phyloP scores from a whole-genome alignment of 2,888 invertebrate species.

The Onchidella celtica region DNA sequence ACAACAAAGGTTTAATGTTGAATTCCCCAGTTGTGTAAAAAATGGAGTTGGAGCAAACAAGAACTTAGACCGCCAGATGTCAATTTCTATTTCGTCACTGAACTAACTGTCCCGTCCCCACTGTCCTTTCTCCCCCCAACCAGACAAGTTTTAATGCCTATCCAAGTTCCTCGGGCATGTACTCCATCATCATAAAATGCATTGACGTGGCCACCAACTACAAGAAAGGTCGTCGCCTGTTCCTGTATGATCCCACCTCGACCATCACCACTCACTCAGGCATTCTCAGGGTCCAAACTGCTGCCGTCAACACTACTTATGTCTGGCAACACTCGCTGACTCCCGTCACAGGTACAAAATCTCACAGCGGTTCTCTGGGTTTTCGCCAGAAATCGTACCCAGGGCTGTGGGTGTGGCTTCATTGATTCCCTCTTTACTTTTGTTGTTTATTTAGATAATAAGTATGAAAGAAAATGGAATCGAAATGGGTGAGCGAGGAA shows the following conservation, averaged over 20 bases:
- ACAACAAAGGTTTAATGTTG: too few relatives aligned
- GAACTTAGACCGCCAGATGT: too few relatives aligned
- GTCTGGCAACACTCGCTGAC: slow-evolving; percentile 46
- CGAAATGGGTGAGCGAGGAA: too few relatives aligned
- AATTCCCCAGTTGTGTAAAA: too few relatives aligned
- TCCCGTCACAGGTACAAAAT: slow-evolving; percentile 20
- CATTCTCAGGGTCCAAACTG: slow-evolving; percentile 40
- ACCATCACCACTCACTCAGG: slow-evolving; percentile 22
- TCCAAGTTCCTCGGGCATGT: slow-evolving; percentile 33
- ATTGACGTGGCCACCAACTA: slow-evolving; percentile 46
- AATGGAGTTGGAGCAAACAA: too few relatives aligned
- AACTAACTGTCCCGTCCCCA: too few relatives aligned
- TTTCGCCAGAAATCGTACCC: neutral
- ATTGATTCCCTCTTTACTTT: too few relatives aligned
- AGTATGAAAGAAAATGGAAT: too few relatives aligned
- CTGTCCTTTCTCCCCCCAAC: neutral
- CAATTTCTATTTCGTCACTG: too few relatives aligned
- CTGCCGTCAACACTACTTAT: slow-evolving; percentile 35
- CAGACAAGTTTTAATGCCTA: slow-evolving; percentile 2
- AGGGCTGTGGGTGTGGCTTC: too few relatives aligned
- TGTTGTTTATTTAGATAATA: too few relatives aligned
- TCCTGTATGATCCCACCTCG: slow-evolving; percentile 48
- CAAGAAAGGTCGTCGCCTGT: slow-evolving; percentile 36
- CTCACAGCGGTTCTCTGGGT: neutral
- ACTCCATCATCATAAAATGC: slow-evolving; percentile 33